A percentile compares a stretch with the other conserved stretches of the same genome.
Evolutionary conservation across 2,113 vertebrate genomes (phyloP).

Genomic region (Seriola quinqueradiata): DNA sequence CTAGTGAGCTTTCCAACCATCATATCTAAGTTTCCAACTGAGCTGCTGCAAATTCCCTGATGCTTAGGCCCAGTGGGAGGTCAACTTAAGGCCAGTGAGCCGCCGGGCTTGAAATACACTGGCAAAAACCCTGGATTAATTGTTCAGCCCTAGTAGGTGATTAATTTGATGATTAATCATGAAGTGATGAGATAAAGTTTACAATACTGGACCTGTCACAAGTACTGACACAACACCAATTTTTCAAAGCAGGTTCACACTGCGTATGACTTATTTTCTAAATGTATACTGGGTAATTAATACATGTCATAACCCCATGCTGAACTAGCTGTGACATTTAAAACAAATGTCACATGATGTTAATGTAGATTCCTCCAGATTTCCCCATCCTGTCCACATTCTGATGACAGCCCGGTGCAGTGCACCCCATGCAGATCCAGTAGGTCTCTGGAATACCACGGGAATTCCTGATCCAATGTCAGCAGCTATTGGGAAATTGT

Average conservation of each 20-base stretch:
- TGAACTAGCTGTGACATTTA: neutral
- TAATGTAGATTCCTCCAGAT: neutral
- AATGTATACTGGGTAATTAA: neutral
- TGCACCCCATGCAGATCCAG: neutral
- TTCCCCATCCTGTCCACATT: neutral
- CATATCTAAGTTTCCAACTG: no score
- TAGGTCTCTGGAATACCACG: neutral
- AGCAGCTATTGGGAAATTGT: constrained; percentile 20
- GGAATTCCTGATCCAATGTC: constrained; percentile 1
- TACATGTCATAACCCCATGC: neutral
- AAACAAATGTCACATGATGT: neutral
- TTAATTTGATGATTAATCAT: constrained; percentile 20
- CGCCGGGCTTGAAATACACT: no score
- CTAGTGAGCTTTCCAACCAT: no score
- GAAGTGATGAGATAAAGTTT: neutral
- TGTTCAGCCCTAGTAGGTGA: neutral
- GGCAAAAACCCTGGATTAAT: no score
- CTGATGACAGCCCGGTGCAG: neutral
- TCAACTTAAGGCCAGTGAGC: no score
- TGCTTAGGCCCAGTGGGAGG: no score
- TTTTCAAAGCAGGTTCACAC: neutral
- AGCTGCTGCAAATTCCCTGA: no score
- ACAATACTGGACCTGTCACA: neutral
- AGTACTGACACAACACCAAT: neutral
- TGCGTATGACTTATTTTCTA: neutral